Evolutionary conservation across 2,888 invertebrate species (phyloP), one percentile per base, ranked within the genome.

Genomic region (Diarsia rubi): DNA sequence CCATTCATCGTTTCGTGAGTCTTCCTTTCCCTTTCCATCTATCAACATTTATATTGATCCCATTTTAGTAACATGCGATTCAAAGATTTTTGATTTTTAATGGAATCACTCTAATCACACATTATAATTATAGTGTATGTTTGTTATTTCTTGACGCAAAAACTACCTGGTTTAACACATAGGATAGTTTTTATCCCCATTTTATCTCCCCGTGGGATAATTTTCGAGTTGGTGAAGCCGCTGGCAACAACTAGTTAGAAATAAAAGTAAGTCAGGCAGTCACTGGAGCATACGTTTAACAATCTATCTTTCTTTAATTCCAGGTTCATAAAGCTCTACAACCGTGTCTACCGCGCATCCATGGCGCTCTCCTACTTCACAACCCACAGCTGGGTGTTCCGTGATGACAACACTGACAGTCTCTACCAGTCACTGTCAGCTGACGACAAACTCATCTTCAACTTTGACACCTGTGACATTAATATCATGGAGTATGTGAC

Each of bases 311-410:
- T 57, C 16, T 16, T 8, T 3, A 45, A 16, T 84, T 83, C 8
- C 86, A 90, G 89, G 79, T 86, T 89, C 21, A 81, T 71, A 60
- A 87, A 84, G 57, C 59, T 90, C 0, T 90, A 90, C 67, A 78
- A 73, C 5, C 85, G 88, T 47, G 83, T 88, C 0, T 86, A 88
- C 71, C 86, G 82, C 24, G 77, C 89, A 0, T 81, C 84, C 0
- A 63, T 75, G 3, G 69, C 87, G 0, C 79, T 86, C 3, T 78
- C 85, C 0, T 88, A 87, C 74, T 89, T 89, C 71, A 86, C 86
- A 0, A 83, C 74, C 0, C 84, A 85, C 47, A 79, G 81, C 6
- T 89, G 89, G 89, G 44, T 71, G 0, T 90, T 89, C 59, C 65
- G 19, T 0, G 89, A 89, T 9, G 67, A 76, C 0, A 89, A 89